phyloP scores from a whole-genome alignment of 2,888 invertebrate species.

The Orthonychiurus folsomi region DNA sequence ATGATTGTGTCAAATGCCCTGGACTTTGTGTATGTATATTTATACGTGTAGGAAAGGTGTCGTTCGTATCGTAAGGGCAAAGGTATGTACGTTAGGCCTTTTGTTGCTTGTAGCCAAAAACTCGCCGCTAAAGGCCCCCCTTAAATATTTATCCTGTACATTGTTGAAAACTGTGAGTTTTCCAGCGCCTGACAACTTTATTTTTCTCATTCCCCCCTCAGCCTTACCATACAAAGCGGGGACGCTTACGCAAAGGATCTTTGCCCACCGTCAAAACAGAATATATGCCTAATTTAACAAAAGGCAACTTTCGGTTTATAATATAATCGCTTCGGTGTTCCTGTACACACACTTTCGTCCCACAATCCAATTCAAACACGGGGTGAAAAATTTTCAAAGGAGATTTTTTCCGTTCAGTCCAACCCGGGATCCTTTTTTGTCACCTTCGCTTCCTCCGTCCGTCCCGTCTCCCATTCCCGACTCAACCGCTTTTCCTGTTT shows the following conservation, averaged over 20 bases:
- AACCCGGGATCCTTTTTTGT: not conserved
- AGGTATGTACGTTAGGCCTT: slow-evolving; percentile 7
- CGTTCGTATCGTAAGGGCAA: not conserved
- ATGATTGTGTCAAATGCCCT: not conserved
- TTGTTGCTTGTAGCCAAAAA: slow-evolving; percentile 31
- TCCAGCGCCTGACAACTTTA: slow-evolving; percentile 23
- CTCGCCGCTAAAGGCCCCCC: slow-evolving; percentile 32
- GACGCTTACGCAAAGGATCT: not conserved
- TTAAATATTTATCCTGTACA: slow-evolving; percentile 31
- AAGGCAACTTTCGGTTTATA: slow-evolving; percentile 34
- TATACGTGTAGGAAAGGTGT: not conserved
- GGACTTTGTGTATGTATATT: slow-evolving; percentile 3
- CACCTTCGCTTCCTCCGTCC: not conserved
- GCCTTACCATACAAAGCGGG: not conserved
- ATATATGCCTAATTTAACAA: slow-evolving; percentile 40
- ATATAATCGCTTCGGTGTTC: slow-evolving; percentile 33
- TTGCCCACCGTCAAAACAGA: not conserved
- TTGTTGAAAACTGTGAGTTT: slow-evolving; percentile 19
- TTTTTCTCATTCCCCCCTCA: too few relatives aligned
- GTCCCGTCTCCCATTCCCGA: not conserved
- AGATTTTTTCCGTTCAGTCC: not conserved
- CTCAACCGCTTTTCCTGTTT: not conserved
- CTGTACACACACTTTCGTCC: slow-evolving; percentile 23
- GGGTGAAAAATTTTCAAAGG: slow-evolving; percentile 7
- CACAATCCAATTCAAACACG: slow-evolving; percentile 8